Conservation (phyloP, 2,113 vertebrate species). For the Zeus faber region DNA sequence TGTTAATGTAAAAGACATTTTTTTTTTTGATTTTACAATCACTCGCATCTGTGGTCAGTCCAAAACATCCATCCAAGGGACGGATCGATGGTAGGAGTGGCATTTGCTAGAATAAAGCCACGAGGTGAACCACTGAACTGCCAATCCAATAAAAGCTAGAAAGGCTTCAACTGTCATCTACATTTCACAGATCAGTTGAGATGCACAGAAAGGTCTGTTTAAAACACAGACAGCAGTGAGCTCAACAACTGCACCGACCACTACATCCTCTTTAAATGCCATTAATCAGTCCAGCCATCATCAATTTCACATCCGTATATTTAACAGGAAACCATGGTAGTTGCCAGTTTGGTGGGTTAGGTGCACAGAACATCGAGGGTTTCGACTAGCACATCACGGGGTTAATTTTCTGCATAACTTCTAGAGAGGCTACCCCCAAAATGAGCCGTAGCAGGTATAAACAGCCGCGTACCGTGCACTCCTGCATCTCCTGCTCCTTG, state of each 20-base stretch:
- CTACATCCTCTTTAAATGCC: too few species aligned
- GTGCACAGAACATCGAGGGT: too few species aligned
- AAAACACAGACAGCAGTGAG: not conserved
- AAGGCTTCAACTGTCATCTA: not conserved
- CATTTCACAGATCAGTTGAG: not conserved
- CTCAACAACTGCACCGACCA: not conserved
- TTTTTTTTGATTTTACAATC: too few species aligned
- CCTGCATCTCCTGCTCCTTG: conserved; percentile 99
- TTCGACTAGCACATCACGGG: not conserved
- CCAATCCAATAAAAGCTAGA: conserved; percentile 30
- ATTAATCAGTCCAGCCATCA: too few species aligned
- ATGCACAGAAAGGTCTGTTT: not conserved
- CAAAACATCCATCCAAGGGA: too few species aligned
- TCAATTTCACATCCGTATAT: too few species aligned
- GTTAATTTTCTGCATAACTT: not conserved
- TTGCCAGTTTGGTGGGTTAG: too few species aligned
- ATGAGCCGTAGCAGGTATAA: not conserved
- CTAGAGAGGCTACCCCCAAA: not conserved
- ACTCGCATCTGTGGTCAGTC: too few species aligned
- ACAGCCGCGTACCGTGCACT: conserved; percentile 92
- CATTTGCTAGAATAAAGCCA: conserved; percentile 25
- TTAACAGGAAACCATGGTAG: too few species aligned
- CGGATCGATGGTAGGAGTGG: conserved; percentile 9
- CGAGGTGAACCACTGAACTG: conserved; percentile 22
- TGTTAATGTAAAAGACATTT: too few species aligned